Conservation (phyloP, 2,797 vertebrate species). For the Malacoctenus gilli region DNA sequence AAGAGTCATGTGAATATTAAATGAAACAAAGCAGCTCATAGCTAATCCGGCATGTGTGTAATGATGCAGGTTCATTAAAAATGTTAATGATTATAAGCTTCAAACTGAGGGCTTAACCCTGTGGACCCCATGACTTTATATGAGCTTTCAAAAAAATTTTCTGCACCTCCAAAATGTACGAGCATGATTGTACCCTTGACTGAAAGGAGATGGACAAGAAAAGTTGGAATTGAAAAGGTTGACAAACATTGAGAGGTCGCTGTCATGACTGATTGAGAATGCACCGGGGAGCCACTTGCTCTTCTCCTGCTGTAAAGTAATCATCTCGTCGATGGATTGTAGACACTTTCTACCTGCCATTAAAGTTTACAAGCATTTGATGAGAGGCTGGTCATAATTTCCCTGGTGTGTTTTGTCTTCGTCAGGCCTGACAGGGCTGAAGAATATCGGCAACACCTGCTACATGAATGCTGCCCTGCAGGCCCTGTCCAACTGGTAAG, state of each 20-base stretch:
- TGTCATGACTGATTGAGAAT: slow-evolving; percentile 9
- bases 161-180: too few relatives aligned
- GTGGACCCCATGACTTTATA: too few relatives aligned
- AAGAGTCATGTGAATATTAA: too few relatives aligned
- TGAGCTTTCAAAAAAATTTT: too few relatives aligned
- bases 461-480: slow-evolving; percentile 99
- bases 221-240: background rate
- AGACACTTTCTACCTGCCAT: slow-evolving; percentile 14
- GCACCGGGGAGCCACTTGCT: slow-evolving; percentile 5
- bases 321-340: slow-evolving; percentile 17
- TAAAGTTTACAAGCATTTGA: slow-evolving; percentile 26
- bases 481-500: slow-evolving; percentile 98
- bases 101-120: too few relatives aligned
- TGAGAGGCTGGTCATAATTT: slow-evolving; percentile 41
- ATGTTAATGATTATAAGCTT: too few relatives aligned
- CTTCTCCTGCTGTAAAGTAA: slow-evolving; percentile 27
- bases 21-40: too few relatives aligned
- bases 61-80: too few relatives aligned
- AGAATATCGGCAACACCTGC: slow-evolving; percentile 99
- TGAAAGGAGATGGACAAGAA: slow-evolving; percentile 8
- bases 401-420: slow-evolving; percentile 33
- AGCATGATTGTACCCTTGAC: slow-evolving; percentile 1
- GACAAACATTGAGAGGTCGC: background rate
- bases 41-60: too few relatives aligned
- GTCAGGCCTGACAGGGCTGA: slow-evolving; percentile 94